phyloP scores from a whole-genome alignment of 2,888 invertebrate genomes.

The Lydus trimaculatus region DNA sequence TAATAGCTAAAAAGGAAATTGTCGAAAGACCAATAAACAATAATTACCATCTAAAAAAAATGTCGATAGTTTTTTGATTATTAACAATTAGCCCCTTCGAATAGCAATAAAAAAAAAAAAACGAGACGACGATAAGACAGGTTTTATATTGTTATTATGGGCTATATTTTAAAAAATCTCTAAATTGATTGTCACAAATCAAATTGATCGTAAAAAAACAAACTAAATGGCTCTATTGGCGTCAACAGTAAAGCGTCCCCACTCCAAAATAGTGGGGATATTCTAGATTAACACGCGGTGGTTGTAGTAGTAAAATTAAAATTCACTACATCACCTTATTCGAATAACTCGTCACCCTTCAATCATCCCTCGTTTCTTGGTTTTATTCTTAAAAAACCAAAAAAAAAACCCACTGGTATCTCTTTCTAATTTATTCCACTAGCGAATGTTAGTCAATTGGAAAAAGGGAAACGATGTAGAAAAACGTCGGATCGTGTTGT shows the following conservation, averaged over 20 bases:
- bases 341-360: neutral
- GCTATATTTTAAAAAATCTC: neutral
- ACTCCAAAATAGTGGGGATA: neutral
- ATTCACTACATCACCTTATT: neutral
- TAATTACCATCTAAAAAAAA: slow-evolving; percentile 20
- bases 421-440: neutral
- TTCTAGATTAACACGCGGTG: too few species aligned
- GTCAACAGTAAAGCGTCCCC: neutral
- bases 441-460: neutral
- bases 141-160: neutral
- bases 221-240: neutral
- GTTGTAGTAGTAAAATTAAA: neutral
- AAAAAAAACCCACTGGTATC: neutral
- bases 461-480: neutral
- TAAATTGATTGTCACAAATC: slow-evolving; percentile 15
- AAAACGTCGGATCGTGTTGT: slow-evolving; percentile 1
- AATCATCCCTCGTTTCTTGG: neutral
- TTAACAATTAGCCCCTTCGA: neutral
- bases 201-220: slow-evolving; percentile 9
- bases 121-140: neutral
- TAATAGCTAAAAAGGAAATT: neutral
- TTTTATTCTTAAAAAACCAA: too few species aligned
- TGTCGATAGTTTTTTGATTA: neutral
- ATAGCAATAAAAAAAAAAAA: neutral
- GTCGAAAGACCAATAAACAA: slow-evolving; percentile 17